These are phyloP conservation scores for Microcebus griseorufus DNA, from an alignment of 2,113 vertebrate species.

Conservation along the genomic window DNA sequence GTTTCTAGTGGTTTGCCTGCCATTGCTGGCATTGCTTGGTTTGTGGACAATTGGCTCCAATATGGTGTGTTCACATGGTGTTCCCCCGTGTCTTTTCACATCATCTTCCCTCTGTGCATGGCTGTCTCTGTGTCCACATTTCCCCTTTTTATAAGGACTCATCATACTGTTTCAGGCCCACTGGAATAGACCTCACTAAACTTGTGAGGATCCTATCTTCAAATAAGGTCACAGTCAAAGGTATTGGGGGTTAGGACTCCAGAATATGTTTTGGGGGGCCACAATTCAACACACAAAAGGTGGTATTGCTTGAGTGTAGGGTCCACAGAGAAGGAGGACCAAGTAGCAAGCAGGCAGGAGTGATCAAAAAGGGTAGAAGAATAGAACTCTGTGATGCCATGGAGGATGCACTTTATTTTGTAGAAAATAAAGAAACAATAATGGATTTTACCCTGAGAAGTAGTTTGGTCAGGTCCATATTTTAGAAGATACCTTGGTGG, in stretches of 20 bases:
- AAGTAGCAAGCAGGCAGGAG: background rate
- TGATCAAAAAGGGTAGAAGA: background rate
- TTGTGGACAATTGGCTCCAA: background rate
- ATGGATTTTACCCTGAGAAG: background rate
- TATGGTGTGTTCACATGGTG: background rate
- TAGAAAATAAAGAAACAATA: background rate
- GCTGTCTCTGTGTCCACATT: background rate
- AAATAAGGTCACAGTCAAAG: background rate
- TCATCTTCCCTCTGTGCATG: background rate
- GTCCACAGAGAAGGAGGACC: background rate
- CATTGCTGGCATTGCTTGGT: background rate
- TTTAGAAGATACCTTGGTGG: background rate
- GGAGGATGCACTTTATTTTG: background rate
- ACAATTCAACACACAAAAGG: background rate
- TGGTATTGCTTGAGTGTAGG: background rate
- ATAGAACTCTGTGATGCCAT: background rate
- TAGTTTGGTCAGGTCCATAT: background rate
- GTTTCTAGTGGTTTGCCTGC: background rate
- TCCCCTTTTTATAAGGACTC: background rate
- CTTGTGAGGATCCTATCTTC: background rate
- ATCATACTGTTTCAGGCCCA: no score
- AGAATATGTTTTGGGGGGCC: background rate
- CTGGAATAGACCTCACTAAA: background rate
- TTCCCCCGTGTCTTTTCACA: background rate
- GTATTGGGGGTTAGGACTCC: background rate